Conservation (phyloP, 2,113 vertebrate species). For the Toxostoma redivivum region DNA sequence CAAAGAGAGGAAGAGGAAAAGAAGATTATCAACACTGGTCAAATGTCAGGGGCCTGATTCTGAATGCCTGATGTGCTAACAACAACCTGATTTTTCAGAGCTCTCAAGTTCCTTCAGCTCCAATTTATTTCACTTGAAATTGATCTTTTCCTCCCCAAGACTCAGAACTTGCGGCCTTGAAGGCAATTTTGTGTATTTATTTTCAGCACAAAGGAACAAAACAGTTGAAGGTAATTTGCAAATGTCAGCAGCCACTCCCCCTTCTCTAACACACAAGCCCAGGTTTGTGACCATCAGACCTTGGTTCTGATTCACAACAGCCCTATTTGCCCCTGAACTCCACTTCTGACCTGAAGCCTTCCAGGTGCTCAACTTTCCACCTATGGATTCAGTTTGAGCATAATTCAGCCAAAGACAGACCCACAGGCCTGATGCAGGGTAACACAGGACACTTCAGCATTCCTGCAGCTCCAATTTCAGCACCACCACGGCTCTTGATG, state of each 20-base stretch:
- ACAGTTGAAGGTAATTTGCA: not conserved
- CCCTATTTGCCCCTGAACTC: not conserved
- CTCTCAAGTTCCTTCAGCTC: not conserved
- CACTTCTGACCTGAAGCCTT: not conserved
- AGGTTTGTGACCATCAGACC: not conserved
- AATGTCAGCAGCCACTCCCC: not conserved
- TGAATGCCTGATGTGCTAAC: not conserved
- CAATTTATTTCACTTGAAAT: not conserved
- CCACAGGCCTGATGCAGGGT: not conserved
- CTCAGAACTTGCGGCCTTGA: not conserved
- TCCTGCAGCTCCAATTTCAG: not conserved
- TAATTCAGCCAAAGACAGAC: not conserved
- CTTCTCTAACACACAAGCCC: not conserved
- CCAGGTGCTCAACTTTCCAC: not conserved
- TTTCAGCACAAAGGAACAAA: not conserved
- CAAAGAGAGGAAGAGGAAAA: not conserved
- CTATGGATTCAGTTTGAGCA: not conserved
- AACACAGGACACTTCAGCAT: not conserved
- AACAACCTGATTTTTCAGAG: not conserved
- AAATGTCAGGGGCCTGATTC: not conserved
- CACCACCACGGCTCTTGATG: not conserved
- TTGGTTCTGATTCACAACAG: not conserved
- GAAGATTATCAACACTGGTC: not conserved
- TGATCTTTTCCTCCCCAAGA: not conserved
- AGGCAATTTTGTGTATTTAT: not conserved